Percentiles rank a stretch among this genome's conserved stretches.
Conservation (phyloP, 2,888 invertebrate genomes). For the Trichopria drosophilae region DNA sequence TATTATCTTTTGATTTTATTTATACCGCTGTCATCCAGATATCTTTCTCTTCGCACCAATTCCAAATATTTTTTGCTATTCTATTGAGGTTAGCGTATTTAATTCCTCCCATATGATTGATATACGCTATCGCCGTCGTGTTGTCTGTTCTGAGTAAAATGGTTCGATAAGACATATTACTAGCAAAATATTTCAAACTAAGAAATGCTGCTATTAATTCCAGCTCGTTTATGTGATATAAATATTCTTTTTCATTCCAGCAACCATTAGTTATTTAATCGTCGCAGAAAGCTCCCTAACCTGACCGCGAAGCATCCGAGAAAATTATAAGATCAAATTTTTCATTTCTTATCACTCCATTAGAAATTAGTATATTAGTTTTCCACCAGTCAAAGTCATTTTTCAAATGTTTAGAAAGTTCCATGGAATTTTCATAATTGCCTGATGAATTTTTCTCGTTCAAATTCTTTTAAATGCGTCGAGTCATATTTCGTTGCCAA, state of each 20-base stretch:
- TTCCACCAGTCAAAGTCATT: slow-evolving; percentile 23
- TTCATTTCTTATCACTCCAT: slow-evolving; percentile 13
- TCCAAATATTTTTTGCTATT: slow-evolving; percentile 19
- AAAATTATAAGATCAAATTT: slow-evolving; percentile 16
- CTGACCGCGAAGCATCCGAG: slow-evolving; percentile 21
- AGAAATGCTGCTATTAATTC: slow-evolving; percentile 6
- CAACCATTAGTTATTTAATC: slow-evolving; percentile 11
- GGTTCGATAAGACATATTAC: slow-evolving; percentile 3
- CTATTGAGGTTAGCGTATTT: too few relatives aligned
- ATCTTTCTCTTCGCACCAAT: too few relatives aligned
- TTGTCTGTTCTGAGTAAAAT: slow-evolving; percentile 21
- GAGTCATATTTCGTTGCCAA: slow-evolving; percentile 7
- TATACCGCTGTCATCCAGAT: too few relatives aligned
- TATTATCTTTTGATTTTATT: too few relatives aligned
- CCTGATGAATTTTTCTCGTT: slow-evolving; percentile 2
- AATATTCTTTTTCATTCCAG: slow-evolving; percentile 10
- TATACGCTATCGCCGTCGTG: slow-evolving; percentile 24
- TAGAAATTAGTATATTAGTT: not conserved
- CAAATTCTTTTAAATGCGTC: slow-evolving; percentile 2
- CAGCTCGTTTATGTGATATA: slow-evolving; percentile 5
- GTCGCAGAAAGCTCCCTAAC: slow-evolving; percentile 16
- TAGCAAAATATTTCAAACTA: slow-evolving; percentile 22
- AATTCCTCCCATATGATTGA: too few relatives aligned
- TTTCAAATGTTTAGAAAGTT: not conserved
- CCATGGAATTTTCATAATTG: slow-evolving; percentile 13